Evolutionary conservation across 2,797 vertebrate species (phyloP), one percentile per base, ranked within the genome.

Genomic region (Enteromius paludinosus): DNA sequence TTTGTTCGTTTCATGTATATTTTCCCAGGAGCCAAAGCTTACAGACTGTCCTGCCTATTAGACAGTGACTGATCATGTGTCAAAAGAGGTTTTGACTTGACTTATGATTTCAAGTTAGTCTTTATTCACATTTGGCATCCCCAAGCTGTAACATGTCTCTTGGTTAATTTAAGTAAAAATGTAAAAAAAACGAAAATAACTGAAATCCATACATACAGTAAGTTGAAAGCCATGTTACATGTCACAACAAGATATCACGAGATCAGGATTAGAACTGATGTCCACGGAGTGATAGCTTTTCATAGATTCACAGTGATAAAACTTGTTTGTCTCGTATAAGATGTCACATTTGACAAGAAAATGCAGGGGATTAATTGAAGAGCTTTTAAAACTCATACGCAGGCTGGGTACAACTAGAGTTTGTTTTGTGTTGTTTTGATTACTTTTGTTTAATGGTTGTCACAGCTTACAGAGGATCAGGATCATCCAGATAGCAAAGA

Each of bases 11-110:
- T 82, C 61, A 75, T 75, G 33, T 75, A 75, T 12, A 43, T 56
- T 75, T 82, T 75, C 80, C 71, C 80, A 82, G 62, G 23, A 75
- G 71, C 61, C 35, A 82, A 75, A 65, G n/a, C 61, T 68, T 70
- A 38, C 64, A 47, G 73, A 56, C 25, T 77, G 41, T 61, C 70
- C n/a, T 64, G 56, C 41, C 25, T 54, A 17, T 75, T 66, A 56
- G 45, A 64, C 71, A 75, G n/a, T 66, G 73, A 70, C 49, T 76
- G 81, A 76, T 83, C 41, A 35, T 38, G 38, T 83, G 81, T 77
- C 73, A 69, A 69, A 77, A 8, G 4, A 45, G 14, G 25, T 35
- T 75, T 77, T n/a, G 4, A 47, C 28, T 61, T 77, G 47, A 74
- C 59, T 28, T 52, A 25, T 45, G 33, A 45, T 83, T 83, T 62